phyloP scores from a whole-genome alignment of 2,113 vertebrate genomes.

The Leiothrix lutea region DNA sequence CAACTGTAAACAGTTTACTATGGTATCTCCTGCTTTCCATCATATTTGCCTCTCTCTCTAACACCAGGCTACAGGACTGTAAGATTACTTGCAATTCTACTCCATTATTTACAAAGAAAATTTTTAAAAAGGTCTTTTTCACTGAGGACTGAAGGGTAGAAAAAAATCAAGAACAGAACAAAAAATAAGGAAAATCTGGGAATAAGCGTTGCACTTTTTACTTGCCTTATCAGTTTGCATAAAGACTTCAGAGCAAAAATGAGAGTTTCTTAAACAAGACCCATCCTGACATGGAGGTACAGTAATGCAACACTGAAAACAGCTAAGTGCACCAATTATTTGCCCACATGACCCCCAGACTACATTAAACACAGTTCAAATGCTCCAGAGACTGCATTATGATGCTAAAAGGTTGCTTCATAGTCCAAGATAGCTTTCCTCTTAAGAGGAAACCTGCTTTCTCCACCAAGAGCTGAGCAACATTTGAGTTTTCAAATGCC shows the following conservation, averaged over 20 bases:
- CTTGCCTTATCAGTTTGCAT: neutral
- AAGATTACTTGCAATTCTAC: neutral
- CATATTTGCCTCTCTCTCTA: neutral
- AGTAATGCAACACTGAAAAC: neutral
- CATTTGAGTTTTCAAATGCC: neutral
- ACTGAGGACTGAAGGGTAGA: neutral
- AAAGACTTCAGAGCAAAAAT: neutral
- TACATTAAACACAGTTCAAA: neutral
- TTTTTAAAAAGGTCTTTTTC: neutral
- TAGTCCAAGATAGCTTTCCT: neutral
- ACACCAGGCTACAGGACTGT: neutral
- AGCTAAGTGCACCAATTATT: neutral
- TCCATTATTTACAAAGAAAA: neutral
- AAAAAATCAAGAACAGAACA: neutral
- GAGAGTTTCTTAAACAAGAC: neutral
- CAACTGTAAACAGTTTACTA: neutral
- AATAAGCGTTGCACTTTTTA: neutral
- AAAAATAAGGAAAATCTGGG: neutral
- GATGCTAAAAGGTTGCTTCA: neutral
- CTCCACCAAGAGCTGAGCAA: neutral
- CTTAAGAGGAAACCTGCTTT: neutral
- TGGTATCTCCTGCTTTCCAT: neutral
- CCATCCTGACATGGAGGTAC: neutral
- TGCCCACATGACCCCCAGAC: neutral
- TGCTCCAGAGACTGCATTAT: neutral